These are phyloP conservation scores for Cercopithecus mitis DNA, from an alignment of 2,797 vertebrate genomes.

Conservation along the genomic window DNA sequence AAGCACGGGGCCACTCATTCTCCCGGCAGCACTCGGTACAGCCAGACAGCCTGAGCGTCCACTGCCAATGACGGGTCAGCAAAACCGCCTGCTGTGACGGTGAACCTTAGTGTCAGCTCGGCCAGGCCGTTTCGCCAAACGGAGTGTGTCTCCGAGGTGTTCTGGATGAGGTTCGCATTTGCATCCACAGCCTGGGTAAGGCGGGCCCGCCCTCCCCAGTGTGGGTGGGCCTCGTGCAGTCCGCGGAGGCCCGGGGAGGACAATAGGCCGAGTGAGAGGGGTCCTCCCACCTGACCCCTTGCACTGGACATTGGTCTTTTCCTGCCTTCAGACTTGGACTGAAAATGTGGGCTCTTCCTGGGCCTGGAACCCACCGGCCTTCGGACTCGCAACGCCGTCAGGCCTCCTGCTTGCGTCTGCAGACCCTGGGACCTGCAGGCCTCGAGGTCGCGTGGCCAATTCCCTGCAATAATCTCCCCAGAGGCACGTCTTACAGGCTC, in stretches of 20 bases:
- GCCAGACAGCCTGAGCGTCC: background rate
- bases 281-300: fast-evolving
- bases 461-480: fast-evolving
- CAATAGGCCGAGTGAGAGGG: fast-evolving
- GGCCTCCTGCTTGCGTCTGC: background rate
- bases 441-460: fast-evolving
- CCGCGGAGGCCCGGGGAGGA: background rate
- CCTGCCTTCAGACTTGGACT: background rate
- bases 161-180: background rate
- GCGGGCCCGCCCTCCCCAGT: fast-evolving
- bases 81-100: fast-evolving
- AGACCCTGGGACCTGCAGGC: background rate
- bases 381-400: fast-evolving
- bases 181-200: no score
- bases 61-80: fast-evolving
- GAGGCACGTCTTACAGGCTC: fast-evolving
- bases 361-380: background rate
- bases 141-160: background rate
- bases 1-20: fast-evolving
- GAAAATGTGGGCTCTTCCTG: background rate
- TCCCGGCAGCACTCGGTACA: fast-evolving
- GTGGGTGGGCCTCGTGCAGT: background rate
- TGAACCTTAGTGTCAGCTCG: background rate
- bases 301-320: background rate
- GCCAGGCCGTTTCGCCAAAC: background rate